Evolutionary conservation across 1,140 invertebrate genomes (phyloP).

Genomic region (Apis laboriosa): DNA sequence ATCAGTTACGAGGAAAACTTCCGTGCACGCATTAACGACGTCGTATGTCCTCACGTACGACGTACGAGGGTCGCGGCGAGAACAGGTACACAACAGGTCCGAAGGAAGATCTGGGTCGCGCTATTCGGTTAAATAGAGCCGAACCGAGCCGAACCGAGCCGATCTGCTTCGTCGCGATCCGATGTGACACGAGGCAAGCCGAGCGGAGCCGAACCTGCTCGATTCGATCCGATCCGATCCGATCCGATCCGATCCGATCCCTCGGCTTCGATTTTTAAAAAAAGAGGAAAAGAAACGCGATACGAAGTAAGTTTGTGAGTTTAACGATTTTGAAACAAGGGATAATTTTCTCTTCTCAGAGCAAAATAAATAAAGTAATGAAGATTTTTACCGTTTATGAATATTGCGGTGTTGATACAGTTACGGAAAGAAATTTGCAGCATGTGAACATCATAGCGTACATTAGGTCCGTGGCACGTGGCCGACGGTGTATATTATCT

Average conservation of each 20-base stretch:
- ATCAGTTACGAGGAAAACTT: constrained; percentile 75
- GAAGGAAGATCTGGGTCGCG: constrained; percentile 61
- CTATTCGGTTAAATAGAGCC: constrained; percentile 42
- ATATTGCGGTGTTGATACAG: background rate
- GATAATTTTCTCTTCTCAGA: no score
- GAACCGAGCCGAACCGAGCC: no score
- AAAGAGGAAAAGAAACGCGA: no score
- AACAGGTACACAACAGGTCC: constrained; percentile 64
- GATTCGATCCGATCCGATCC: background rate
- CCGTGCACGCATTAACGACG: constrained; percentile 69
- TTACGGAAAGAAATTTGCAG: constrained; percentile 1
- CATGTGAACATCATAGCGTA: constrained; percentile 45
- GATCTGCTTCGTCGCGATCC: no score
- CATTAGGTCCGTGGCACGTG: constrained; percentile 63
- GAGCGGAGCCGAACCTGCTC: background rate
- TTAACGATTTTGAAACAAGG: no score
- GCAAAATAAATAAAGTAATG: no score
- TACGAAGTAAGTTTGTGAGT: no score
- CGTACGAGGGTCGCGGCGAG: constrained; percentile 54
- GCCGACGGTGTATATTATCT: constrained; percentile 41
- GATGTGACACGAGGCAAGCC: no score
- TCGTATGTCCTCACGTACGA: constrained; percentile 61
- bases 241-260: background rate
- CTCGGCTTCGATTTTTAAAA: no score
- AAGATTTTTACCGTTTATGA: no score